Base-by-base conservation (phyloP, 2,888 invertebrate genomes). In the Litoditis marina region DNA sequence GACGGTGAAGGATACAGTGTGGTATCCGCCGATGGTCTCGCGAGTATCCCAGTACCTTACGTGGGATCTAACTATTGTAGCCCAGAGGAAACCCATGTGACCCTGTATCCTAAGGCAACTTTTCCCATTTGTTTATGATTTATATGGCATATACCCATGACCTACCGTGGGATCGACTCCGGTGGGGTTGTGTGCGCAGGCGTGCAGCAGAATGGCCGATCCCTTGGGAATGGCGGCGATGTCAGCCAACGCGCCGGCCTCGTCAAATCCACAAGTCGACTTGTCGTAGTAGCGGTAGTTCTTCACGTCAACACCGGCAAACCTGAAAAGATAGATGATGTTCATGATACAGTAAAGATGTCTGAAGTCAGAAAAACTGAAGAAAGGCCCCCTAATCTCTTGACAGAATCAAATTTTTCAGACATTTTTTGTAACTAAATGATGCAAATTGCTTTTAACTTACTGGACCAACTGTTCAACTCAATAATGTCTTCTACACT, bases 161-260 rank as follows among this genome's bases (percentile, higher is more conserved):
- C 61, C 54, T 51, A 74, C 75, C 19, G 71, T 67, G 32, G 74
- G 74, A 55, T 78, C 74, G 27, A 76, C 76, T 53, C 98, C 98
- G 11, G 98, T 98, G 7, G 98, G 98, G 86, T 98, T 98, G 85
- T 98, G 98, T 3, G 96, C 96, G 84, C 94, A 94, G 0, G 92
- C 90, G 84, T 99, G 96, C 44, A 99, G 87, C 71, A 98, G 88
- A 55, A 99, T 88, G 0, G 92, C 92, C 0, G 93, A 87, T 80
- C 90, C 76, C 49, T 73, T 68, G 25, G 76, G 76, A 44, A 76
- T 76, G 46, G 65, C 46, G 36, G 69, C 66, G 53, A 71, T 72
- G 61, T 73, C 74, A 31, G 92, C 91, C 59, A 93, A 77, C 52
- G 91, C 89, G 39, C 94, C 96, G 69, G 89, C 85, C 76, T 93